Conservation (phyloP, 2,888 invertebrate species). For the Frankliniella intonsa region DNA sequence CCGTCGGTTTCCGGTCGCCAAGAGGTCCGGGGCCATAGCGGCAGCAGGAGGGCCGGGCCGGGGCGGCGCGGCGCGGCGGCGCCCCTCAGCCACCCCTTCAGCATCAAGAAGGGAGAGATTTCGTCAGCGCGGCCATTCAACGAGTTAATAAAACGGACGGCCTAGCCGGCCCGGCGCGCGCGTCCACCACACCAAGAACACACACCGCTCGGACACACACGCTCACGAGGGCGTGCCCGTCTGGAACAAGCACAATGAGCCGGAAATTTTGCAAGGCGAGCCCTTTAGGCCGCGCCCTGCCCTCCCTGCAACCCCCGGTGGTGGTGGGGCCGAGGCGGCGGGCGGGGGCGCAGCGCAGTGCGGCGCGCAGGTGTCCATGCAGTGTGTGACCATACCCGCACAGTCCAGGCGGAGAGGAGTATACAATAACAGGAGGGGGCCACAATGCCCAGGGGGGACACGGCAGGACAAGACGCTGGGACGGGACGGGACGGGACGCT, state of each 20-base stretch:
- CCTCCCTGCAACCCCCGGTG: not conserved
- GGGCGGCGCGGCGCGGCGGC: not conserved
- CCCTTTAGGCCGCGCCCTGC: not conserved
- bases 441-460: not conserved
- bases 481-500: not conserved
- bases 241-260: not conserved
- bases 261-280: constrained; percentile 3
- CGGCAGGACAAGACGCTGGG: not conserved
- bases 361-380: not conserved
- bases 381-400: not conserved
- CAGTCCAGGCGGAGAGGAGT: not conserved
- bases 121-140: not conserved
- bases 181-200: no score
- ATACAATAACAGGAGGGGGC: constrained; percentile 8
- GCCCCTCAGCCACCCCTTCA: not conserved
- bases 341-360: not conserved
- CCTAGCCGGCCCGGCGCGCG: no score
- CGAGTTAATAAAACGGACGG: no score
- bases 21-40: not conserved
- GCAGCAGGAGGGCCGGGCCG: not conserved
- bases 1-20: not conserved
- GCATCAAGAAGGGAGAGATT: not conserved
- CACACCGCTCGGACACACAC: no score
- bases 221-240: no score
- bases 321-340: not conserved